These are phyloP conservation scores for Pachyramphus minor DNA, from an alignment of 2,113 vertebrate genomes.

Conservation along the genomic window DNA sequence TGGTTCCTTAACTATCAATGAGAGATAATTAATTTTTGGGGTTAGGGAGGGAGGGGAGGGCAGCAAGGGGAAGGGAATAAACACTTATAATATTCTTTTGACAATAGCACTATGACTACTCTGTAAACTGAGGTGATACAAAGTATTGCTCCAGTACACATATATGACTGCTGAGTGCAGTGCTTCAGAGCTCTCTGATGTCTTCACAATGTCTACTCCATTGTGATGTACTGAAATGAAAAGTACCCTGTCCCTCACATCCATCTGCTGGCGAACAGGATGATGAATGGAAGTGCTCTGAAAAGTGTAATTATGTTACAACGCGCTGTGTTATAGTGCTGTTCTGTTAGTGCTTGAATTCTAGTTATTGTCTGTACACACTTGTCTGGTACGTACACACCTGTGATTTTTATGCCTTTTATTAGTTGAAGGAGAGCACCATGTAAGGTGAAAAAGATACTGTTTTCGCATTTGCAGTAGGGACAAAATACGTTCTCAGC, in stretches of 20 bases:
- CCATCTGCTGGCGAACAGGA: background rate
- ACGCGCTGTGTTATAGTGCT: background rate
- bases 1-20: background rate
- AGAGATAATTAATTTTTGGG: background rate
- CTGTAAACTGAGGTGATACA: background rate
- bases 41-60: accelerated
- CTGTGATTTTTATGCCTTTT: background rate
- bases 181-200: background rate
- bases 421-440: background rate
- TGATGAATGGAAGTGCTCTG: background rate
- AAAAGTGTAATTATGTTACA: background rate
- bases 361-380: background rate
- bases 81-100: background rate
- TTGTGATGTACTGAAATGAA: background rate
- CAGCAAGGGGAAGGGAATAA: background rate
- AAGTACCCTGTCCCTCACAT: background rate
- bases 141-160: background rate
- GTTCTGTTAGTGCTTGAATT: background rate
- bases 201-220: background rate
- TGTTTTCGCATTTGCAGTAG: background rate
- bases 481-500: background rate
- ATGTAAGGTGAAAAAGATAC: background rate
- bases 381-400: background rate
- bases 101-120: background rate
- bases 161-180: accelerated